A percentile compares a stretch with the other conserved stretches of the same genome.
Evolutionary conservation across 2,888 invertebrate genomes (phyloP).

Genomic region (Xylota sylvarum): DNA sequence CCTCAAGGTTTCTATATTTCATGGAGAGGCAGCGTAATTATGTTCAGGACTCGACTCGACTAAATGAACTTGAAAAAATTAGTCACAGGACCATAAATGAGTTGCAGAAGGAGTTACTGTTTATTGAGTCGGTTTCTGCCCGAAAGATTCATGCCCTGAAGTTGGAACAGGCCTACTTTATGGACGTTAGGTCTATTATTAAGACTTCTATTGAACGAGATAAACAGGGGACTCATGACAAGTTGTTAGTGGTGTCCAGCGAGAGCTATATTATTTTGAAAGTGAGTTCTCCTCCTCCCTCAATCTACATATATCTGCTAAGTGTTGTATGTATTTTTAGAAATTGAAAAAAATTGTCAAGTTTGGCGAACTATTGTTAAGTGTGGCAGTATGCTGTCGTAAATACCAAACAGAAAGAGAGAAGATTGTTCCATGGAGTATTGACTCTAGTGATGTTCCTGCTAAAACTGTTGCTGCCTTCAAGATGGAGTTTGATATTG

Average conservation of each 20-base stretch:
- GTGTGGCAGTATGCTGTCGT: slow-evolving; percentile 81
- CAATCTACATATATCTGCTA: too few relatives aligned
- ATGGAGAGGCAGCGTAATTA: slow-evolving; percentile 82
- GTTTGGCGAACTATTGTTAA: slow-evolving; percentile 81
- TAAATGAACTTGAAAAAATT: slow-evolving; percentile 79
- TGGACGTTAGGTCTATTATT: slow-evolving; percentile 80
- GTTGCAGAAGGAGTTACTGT: slow-evolving; percentile 78
- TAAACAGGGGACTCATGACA: slow-evolving; percentile 79
- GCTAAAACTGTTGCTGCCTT: slow-evolving; percentile 69
- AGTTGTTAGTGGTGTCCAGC: slow-evolving; percentile 80
- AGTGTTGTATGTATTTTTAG: too few relatives aligned
- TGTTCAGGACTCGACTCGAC: slow-evolving; percentile 79
- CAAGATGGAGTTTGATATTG: slow-evolving; percentile 79
- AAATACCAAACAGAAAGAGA: slow-evolving; percentile 83
- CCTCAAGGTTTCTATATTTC: slow-evolving; percentile 79
- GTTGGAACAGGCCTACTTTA: slow-evolving; percentile 81
- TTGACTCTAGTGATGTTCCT: slow-evolving; percentile 24
- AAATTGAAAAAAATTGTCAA: slow-evolving; percentile 79
- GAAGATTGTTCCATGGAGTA: slow-evolving; percentile 80
- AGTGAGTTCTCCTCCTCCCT: slow-evolving; percentile 79
- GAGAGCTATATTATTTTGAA: slow-evolving; percentile 80
- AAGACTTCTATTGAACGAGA: slow-evolving; percentile 79
- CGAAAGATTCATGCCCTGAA: slow-evolving; percentile 80
- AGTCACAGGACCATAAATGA: slow-evolving; percentile 71
- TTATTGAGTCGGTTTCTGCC: slow-evolving; percentile 79